Evolutionary conservation across 35 echinoderm and acorn worm species (phyloP).

Genomic region (Chiridota heheva): DNA sequence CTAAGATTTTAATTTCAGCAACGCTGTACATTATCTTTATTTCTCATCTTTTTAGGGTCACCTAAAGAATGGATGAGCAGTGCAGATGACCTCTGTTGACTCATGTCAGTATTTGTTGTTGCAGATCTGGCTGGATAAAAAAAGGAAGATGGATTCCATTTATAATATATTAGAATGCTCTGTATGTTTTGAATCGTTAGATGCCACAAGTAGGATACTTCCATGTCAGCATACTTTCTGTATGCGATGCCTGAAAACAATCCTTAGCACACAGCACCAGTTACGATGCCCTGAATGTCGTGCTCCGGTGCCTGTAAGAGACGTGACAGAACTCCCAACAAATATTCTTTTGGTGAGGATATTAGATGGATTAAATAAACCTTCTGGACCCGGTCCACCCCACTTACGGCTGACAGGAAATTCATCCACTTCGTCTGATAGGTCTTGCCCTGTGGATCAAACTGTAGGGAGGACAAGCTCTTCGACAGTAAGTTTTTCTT

Average conservation of each 20-base stretch:
- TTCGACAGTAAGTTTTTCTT: too few species aligned
- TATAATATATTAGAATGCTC: constrained; percentile 93
- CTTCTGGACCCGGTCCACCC: neutral
- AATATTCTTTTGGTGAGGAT: constrained; percentile 94
- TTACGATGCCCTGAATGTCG: constrained; percentile 91
- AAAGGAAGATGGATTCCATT: constrained; percentile 73
- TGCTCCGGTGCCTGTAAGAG: constrained; percentile 55
- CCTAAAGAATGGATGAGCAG: too few species aligned
- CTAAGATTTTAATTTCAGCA: too few species aligned
- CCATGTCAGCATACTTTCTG: constrained; percentile 97
- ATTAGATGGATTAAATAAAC: constrained; percentile 83
- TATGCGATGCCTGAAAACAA: constrained; percentile 83
- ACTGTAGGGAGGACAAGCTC: too few species aligned
- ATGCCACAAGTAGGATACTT: constrained; percentile 82
- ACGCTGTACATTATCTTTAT: too few species aligned
- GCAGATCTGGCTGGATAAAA: too few species aligned
- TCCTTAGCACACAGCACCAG: constrained; percentile 72
- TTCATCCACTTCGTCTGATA: too few species aligned
- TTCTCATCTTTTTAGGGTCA: too few species aligned
- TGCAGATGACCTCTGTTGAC: too few species aligned
- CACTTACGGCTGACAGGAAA: too few species aligned
- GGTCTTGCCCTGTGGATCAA: too few species aligned
- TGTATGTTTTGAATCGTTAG: constrained; percentile 87
- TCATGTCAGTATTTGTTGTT: too few species aligned
- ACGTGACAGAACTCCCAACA: constrained; percentile 88